These are phyloP conservation scores for Drepana falcataria DNA, from an alignment of 2,888 invertebrate genomes.

Conservation along the genomic window DNA sequence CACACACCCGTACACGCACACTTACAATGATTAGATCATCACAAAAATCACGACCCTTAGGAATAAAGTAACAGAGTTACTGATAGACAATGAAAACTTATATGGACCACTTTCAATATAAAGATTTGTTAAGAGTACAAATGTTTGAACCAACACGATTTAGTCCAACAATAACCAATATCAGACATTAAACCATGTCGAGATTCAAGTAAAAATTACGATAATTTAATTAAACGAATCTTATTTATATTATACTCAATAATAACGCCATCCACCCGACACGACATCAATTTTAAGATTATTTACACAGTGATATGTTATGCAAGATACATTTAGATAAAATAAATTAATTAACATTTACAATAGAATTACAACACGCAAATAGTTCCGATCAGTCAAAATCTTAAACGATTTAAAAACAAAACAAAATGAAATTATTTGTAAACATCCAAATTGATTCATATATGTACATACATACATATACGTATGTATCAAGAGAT, in stretches of 20 bases:
- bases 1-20: conserved; percentile 16
- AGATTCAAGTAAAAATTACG: conserved; percentile 28
- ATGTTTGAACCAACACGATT: conserved; percentile 7
- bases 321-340: conserved; percentile 57
- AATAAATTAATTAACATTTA: conserved; percentile 14
- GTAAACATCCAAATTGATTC: no score
- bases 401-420: background rate
- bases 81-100: conserved; percentile 60
- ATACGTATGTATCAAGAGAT: background rate
- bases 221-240: conserved; percentile 8
- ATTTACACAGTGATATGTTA: conserved; percentile 63
- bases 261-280: conserved; percentile 64
- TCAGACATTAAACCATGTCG: conserved; percentile 19
- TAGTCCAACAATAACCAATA: conserved; percentile 16
- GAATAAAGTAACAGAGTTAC: conserved; percentile 40
- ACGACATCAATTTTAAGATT: conserved; percentile 46
- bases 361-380: conserved; percentile 26
- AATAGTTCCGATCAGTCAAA: conserved; percentile 10
- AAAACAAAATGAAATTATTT: background rate
- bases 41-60: conserved; percentile 40
- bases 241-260: conserved; percentile 10
- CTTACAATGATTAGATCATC: conserved; percentile 13
- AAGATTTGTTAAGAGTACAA: conserved; percentile 4
- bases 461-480: background rate
- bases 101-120: conserved; percentile 25